Evolutionary conservation across 1,140 invertebrate genomes (phyloP).

Genomic region (Hestina assimilis): DNA sequence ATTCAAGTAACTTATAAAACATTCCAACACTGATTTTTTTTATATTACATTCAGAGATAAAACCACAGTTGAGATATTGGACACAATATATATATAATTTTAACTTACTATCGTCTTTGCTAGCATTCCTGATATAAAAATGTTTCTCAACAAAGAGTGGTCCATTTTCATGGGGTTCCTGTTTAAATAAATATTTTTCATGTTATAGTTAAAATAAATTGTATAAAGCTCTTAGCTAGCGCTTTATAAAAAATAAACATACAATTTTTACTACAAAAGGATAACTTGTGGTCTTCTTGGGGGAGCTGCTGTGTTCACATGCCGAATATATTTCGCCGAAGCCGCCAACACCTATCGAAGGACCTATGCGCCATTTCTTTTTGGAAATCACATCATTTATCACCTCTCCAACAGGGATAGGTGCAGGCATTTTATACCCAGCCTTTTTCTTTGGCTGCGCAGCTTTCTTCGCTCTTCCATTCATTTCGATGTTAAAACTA

Average conservation of each 20-base stretch:
- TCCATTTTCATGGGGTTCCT: constrained; percentile 96
- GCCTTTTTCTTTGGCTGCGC: constrained; percentile 79
- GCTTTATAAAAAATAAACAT: too few relatives aligned
- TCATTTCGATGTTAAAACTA: constrained; percentile 38
- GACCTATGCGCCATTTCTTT: constrained; percentile 90
- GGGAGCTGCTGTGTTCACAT: constrained; percentile 77
- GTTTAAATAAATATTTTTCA: constrained; percentile 41
- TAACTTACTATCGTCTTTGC: constrained; percentile 86
- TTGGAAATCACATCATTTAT: constrained; percentile 85
- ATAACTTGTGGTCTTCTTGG: constrained; percentile 77
- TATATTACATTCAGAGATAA: too few relatives aligned
- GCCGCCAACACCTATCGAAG: constrained; percentile 93
- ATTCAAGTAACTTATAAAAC: too few relatives aligned
- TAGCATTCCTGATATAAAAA: constrained; percentile 94
- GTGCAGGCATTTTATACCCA: constrained; percentile 86
- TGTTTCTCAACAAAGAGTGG: constrained; percentile 97
- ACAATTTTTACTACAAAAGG: constrained; percentile 90
- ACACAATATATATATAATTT: constrained; percentile 6
- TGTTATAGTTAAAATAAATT: constrained; percentile 3
- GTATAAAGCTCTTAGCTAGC: too few relatives aligned
- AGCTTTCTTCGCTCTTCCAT: constrained; percentile 59
- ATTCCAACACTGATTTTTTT: too few relatives aligned
- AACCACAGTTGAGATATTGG: too few relatives aligned
- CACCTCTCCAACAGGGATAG: constrained; percentile 86
- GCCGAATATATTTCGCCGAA: constrained; percentile 96